Evolutionary conservation across 2,888 invertebrate species (phyloP), one percentile per base, ranked within the genome.

Genomic region (Tortricodes alternella): DNA sequence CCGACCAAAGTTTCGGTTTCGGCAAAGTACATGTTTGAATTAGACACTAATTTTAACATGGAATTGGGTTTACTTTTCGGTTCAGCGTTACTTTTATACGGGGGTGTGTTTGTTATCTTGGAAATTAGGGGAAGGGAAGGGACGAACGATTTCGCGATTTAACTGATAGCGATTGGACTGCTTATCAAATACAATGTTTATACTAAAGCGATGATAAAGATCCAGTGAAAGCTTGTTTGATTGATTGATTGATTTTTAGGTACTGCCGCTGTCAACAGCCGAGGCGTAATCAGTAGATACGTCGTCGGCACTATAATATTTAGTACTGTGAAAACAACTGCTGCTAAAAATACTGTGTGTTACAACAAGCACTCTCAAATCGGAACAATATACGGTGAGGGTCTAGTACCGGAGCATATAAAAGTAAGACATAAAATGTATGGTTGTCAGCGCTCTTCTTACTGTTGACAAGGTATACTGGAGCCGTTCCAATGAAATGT

Each of bases 141-240:
- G 59, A 67, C 68, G 62, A 72, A 69, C 70, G 61, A 72, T 72
- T 71, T 67, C 65, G 67, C 66, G 67, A 70, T 72, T 65, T 65
- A 68, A 72, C 67, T 66, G 76, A 80, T 81, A 80, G 61, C 71
- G 69, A 71, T 68, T 66, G 58, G 67, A 65, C 68, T 64, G 70
- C 74, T 83, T 85, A 85, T 85, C 83, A 68, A 71, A 59, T 64
- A 63, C 71, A 69, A 63, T 84, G 82, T 85, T 83, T 83, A n/a
- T n/a, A 79, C 83, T 70, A 74, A 76, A 78, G 76, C 75, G 72
- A 71, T 76, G 85, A 85, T 86, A 86, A 84, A 73, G 73, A 68
- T 64, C 68, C 67, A 71, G 78, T 80, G 78, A 84, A 82, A 80
- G 77, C 74, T 63, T 76, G 73, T 76, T 71, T 68, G 67, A 72